phyloP scores from a whole-genome alignment of 2,797 vertebrate genomes.

The Echeneis naucrates region DNA sequence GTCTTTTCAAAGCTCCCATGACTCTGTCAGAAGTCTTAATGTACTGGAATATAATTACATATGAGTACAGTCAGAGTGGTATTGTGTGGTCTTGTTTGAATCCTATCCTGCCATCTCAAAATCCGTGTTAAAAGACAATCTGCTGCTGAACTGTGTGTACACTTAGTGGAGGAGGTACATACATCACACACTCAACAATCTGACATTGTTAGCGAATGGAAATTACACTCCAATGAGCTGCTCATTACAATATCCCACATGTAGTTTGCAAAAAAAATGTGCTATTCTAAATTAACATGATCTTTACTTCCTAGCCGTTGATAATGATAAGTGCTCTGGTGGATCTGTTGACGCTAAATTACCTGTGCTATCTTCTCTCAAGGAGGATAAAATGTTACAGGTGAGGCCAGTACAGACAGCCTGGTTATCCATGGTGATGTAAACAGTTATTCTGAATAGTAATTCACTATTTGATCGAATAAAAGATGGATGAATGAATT shows the following conservation, averaged over 20 bases:
- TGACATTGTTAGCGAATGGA: slow-evolving; percentile 71
- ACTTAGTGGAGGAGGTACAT: slow-evolving; percentile 54
- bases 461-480: slow-evolving; percentile 8
- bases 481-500: slow-evolving; percentile 17
- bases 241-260: slow-evolving; percentile 64
- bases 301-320: slow-evolving; percentile 48
- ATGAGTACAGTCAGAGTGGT: slow-evolving; percentile 46
- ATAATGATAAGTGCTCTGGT: slow-evolving; percentile 44
- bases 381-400: slow-evolving; percentile 23
- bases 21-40: slow-evolving; percentile 57
- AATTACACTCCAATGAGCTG: slow-evolving; percentile 64
- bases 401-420: slow-evolving; percentile 10
- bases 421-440: slow-evolving; percentile 15
- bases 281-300: slow-evolving; percentile 64
- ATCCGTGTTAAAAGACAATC: slow-evolving; percentile 45
- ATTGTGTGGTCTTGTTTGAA: slow-evolving; percentile 57
- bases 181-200: slow-evolving; percentile 46
- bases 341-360: slow-evolving; percentile 50
- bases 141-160: slow-evolving; percentile 29
- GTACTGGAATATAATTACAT: slow-evolving; percentile 66
- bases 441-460: slow-evolving; percentile 33
- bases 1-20: slow-evolving; percentile 47
- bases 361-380: slow-evolving; percentile 31
- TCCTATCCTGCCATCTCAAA: slow-evolving; percentile 48
- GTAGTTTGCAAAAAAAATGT: slow-evolving; percentile 52